Evolutionary conservation across 1,140 invertebrate genomes (phyloP), one percentile per base, ranked within the genome.

Genomic region (Hyles vespertilio): DNA sequence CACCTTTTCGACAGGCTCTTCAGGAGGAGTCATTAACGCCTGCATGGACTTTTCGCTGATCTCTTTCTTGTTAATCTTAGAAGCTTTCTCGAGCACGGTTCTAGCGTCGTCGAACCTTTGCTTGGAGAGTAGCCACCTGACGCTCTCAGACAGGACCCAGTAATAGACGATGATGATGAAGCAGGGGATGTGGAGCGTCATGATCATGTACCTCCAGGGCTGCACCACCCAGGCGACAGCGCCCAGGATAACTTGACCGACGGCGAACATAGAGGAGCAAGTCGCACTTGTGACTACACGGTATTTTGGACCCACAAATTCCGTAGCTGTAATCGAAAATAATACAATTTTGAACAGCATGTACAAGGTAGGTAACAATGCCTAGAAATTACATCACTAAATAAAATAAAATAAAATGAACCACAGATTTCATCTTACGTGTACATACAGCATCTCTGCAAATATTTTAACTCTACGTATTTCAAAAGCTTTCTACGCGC

Each of bases 121-220:
- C 32, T 94, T 93, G 0, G 93, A 92, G 33, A 96, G 74, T 7
- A 96, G 89, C 95, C 95, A 96, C 65, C 95, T 85, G 12, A 93
- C 89, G 46, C 93, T 94, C 81, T 94, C 93, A 2, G 91, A 91
- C 8, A 93, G 67, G 44, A 93, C 69, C 84, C 92, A 91, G 51
- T 91, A 92, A 70, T 94, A 92, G 2, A 87, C 72, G 8, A 95
- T 77, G 12, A 94, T 89, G 1, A 94, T 74, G 12, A 96, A 77
- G 50, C 93, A 93, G 3, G 94, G 93, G 1, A 90, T 83, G 61
- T 95, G 94, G 5, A 94, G 84, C 1, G 92, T 85, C 53, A 94
- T 90, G 33, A 95, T 90, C 54, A 95, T 78, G 53, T 85, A 79
- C n/a, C 94, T 89, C 95, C 95, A 97, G 46, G 94, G 91, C 47